A percentile compares a stretch with the other conserved stretches of the same genome.
Conservation (phyloP, 2,797 vertebrate genomes). For the Spatula versicolor region DNA sequence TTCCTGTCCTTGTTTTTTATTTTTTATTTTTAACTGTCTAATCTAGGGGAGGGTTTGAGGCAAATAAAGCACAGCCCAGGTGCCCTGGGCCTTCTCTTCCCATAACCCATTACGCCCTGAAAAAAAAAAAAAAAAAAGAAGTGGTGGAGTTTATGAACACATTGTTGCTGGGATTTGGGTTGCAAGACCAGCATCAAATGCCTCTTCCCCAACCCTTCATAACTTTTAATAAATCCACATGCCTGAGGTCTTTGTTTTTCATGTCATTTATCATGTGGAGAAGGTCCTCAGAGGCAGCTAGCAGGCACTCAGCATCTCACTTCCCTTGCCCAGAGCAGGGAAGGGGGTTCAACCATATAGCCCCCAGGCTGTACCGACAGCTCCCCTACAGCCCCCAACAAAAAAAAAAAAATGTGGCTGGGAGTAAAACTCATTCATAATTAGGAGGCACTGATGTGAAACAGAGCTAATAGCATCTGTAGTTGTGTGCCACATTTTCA, state of each 20-base stretch:
- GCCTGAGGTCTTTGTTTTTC: neutral
- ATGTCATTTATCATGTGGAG: neutral
- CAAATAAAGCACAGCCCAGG: neutral
- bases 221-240: neutral
- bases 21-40: neutral
- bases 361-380: neutral
- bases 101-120: neutral
- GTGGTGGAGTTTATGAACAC: neutral
- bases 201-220: neutral
- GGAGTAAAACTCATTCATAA: accelerated
- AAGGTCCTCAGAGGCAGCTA: neutral
- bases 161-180: neutral
- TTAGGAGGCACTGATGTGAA: neutral
- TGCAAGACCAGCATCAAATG: neutral
- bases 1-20: neutral
- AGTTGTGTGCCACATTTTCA: neutral
- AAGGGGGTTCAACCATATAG: neutral
- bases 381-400: neutral
- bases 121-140: neutral
- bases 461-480: neutral
- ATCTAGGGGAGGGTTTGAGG: neutral
- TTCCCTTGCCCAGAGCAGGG: neutral
- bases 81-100: neutral
- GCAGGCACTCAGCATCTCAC: neutral
- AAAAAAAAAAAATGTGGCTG: neutral